Conservation (phyloP, 2,888 invertebrate genomes). For the Lapara coniferarum region DNA sequence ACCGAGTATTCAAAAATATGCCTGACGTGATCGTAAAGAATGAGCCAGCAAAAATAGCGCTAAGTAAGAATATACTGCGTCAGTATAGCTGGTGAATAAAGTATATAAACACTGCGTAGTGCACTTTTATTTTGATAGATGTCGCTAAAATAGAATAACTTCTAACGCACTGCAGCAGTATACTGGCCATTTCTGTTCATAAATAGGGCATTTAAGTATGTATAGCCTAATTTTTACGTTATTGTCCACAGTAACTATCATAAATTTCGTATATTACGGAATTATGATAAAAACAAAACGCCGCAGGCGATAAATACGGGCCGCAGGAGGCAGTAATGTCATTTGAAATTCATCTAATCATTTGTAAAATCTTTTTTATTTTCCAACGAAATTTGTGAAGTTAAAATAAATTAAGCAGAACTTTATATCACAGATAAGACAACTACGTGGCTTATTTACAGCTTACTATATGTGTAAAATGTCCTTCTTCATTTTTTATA, state of each 20-base stretch:
- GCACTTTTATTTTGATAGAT: neutral
- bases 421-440: slow-evolving; percentile 10
- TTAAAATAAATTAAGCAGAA: slow-evolving; percentile 19
- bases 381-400: neutral
- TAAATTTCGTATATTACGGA: slow-evolving; percentile 11
- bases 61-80: neutral
- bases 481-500: slow-evolving; percentile 51
- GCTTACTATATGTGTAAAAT: slow-evolving; percentile 37
- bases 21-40: slow-evolving; percentile 14
- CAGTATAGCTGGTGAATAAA: neutral
- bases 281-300: slow-evolving; percentile 17
- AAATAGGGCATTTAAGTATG: neutral
- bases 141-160: neutral
- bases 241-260: neutral
- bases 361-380: slow-evolving; percentile 16
- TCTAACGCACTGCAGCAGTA: neutral
- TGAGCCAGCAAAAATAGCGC: slow-evolving; percentile 4
- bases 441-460: slow-evolving; percentile 42
- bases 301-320: slow-evolving; percentile 15
- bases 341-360: slow-evolving; percentile 20
- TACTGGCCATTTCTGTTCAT: neutral
- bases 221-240: neutral
- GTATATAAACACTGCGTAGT: neutral
- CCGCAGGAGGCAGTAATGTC: slow-evolving; percentile 13
- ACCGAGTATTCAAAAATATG: slow-evolving; percentile 10